Conservation (phyloP, 2,888 invertebrate species). For the Pasiphila rectangulata region DNA sequence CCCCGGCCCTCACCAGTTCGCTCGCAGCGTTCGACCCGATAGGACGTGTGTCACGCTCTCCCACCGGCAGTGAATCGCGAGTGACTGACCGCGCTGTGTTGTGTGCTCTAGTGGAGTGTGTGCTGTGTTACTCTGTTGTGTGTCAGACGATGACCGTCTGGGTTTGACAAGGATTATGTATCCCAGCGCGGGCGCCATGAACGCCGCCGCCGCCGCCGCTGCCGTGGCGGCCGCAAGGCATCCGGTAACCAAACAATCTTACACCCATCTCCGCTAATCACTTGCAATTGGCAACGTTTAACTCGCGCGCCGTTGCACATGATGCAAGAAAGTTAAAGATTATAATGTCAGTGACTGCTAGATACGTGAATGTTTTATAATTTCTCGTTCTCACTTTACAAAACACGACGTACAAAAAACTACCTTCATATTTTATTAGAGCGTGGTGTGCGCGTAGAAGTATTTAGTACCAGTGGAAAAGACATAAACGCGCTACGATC, state of each 20-base stretch:
- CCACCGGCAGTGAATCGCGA: constrained; percentile 54
- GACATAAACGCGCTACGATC: constrained; percentile 28
- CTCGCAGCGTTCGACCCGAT: constrained; percentile 49
- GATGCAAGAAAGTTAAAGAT: constrained; percentile 7
- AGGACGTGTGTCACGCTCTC: constrained; percentile 46
- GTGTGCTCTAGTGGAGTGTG: constrained; percentile 70
- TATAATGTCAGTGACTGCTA: neutral
- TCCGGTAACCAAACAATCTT: constrained; percentile 84
- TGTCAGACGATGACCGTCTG: constrained; percentile 70
- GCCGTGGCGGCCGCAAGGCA: constrained; percentile 92
- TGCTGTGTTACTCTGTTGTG: constrained; percentile 63
- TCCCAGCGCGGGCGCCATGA: constrained; percentile 91
- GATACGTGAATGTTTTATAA: neutral
- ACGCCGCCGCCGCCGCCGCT: constrained; percentile 91
- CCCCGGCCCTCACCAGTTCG: constrained; percentile 62
- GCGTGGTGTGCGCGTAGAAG: constrained; percentile 26
- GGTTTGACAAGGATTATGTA: constrained; percentile 86
- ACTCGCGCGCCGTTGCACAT: constrained; percentile 15
- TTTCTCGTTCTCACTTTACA: too few relatives aligned
- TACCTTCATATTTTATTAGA: constrained; percentile 20
- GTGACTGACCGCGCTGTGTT: constrained; percentile 66
- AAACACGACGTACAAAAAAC: neutral
- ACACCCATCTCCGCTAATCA: constrained; percentile 9
- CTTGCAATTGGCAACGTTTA: constrained; percentile 18
- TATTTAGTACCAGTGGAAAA: constrained; percentile 31